Percentiles rank a stretch among this genome's conserved stretches.
These are phyloP conservation scores for Drosophila seguyi DNA, from an alignment of 1,140 invertebrate species.

Conservation along the genomic window DNA sequence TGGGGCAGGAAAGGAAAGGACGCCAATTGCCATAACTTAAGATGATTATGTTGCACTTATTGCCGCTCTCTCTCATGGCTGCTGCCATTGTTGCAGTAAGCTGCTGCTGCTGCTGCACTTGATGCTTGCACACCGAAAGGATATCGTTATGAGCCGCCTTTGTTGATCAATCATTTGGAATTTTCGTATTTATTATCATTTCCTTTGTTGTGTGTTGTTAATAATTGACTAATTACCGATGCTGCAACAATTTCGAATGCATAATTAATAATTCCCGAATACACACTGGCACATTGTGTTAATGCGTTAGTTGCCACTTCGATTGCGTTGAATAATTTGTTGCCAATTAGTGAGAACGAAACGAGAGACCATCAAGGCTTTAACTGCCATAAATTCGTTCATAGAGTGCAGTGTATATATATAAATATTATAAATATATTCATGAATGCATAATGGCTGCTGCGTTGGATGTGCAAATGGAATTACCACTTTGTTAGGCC, in stretches of 20 bases:
- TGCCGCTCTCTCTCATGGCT: constrained; percentile 7
- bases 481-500: constrained; percentile 30
- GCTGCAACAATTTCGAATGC: constrained; percentile 23
- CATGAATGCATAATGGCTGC: constrained; percentile 30
- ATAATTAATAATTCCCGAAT: constrained; percentile 29
- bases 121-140: not conserved
- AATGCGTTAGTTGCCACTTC: constrained; percentile 29
- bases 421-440: constrained; percentile 7
- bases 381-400: constrained; percentile 10
- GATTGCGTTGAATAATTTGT: constrained; percentile 18
- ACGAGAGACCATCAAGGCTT: constrained; percentile 7
- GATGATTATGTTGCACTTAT: constrained; percentile 13
- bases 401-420: not conserved
- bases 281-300: constrained; percentile 11
- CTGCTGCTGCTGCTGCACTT: not conserved
- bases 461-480: constrained; percentile 15
- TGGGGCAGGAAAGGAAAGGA: not conserved
- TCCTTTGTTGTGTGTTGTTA: not conserved
- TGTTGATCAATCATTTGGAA: constrained; percentile 5
- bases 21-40: constrained; percentile 7
- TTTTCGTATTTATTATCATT: not conserved
- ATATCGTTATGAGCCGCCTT: too few relatives aligned
- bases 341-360: constrained; percentile 1
- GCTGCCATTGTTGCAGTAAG: constrained; percentile 1
- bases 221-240: constrained; percentile 38